phyloP scores from a whole-genome alignment of 2,113 vertebrate species.

The Sceloporus undulatus region DNA sequence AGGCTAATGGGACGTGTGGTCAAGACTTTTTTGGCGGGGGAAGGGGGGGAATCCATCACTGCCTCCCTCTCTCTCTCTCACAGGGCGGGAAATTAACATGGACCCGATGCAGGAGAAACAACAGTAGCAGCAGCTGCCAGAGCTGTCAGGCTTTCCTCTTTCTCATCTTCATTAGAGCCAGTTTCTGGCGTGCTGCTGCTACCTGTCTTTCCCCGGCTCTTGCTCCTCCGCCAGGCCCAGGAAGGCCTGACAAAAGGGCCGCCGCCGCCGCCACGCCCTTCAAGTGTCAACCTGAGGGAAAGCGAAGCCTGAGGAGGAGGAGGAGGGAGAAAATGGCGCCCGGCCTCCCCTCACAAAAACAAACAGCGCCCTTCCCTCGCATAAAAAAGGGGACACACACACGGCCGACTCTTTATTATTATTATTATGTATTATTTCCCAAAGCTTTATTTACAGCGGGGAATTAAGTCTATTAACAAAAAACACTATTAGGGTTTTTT shows the following conservation, averaged over 20 bases:
- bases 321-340: constrained; percentile 32
- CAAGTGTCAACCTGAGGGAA: constrained; percentile 81
- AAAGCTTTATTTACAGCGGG: constrained; percentile 80
- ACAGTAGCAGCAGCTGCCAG: constrained; percentile 81
- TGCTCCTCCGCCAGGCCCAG: constrained; percentile 62
- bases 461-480: constrained; percentile 89
- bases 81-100: constrained; percentile 91
- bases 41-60: constrained; percentile 90
- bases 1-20: constrained; percentile 99
- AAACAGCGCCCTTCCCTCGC: constrained; percentile 67
- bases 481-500: no score
- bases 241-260: constrained; percentile 75
- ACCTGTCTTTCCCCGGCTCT: constrained; percentile 77
- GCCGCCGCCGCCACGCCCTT: constrained; percentile 83
- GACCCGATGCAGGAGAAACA: constrained; percentile 82
- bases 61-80: constrained; percentile 69
- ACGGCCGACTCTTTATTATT: constrained; percentile 45
- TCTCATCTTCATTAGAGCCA: constrained; percentile 88
- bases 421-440: constrained; percentile 52
- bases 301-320: constrained; percentile 30
- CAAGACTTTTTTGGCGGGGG: constrained; percentile 88
- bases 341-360: neutral
- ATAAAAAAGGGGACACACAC: constrained; percentile 47
- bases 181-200: constrained; percentile 75
- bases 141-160: constrained; percentile 90